Evolutionary conservation across 2,888 invertebrate genomes (phyloP).

Genomic region (Cantharis nigra): DNA sequence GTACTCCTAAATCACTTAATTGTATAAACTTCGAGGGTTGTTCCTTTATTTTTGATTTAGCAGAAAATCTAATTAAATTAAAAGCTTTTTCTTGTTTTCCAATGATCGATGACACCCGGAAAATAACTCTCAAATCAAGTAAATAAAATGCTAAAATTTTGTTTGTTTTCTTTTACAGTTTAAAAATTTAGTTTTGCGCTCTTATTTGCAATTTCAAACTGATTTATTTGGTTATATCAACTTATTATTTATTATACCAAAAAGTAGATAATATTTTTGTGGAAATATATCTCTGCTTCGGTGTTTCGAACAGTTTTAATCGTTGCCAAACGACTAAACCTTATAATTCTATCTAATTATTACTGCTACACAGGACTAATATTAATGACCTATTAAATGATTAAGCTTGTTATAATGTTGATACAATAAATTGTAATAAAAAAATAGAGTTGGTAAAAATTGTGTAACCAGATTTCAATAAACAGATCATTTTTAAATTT

Average conservation of each 20-base stretch:
- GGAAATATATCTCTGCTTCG: not conserved
- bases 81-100: conserved; percentile 18
- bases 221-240: not conserved
- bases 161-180: not conserved
- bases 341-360: not conserved
- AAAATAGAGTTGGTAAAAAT: not conserved
- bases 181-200: not conserved
- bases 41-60: conserved; percentile 7
- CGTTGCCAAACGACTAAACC: not conserved
- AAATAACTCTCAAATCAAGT: conserved; percentile 4
- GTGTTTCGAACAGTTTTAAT: not conserved
- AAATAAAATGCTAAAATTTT: not conserved
- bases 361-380: not conserved
- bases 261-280: not conserved
- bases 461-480: not conserved
- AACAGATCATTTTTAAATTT: not conserved
- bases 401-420: not conserved
- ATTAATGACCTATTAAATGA: not conserved
- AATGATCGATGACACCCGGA: conserved; percentile 8
- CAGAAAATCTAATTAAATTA: conserved; percentile 15
- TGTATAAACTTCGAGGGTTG: not conserved
- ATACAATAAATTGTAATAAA: not conserved
- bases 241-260: not conserved
- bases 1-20: not conserved
- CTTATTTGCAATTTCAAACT: not conserved